Conservation (phyloP, 2,113 vertebrate genomes). For the Peucedramus taeniatus region DNA sequence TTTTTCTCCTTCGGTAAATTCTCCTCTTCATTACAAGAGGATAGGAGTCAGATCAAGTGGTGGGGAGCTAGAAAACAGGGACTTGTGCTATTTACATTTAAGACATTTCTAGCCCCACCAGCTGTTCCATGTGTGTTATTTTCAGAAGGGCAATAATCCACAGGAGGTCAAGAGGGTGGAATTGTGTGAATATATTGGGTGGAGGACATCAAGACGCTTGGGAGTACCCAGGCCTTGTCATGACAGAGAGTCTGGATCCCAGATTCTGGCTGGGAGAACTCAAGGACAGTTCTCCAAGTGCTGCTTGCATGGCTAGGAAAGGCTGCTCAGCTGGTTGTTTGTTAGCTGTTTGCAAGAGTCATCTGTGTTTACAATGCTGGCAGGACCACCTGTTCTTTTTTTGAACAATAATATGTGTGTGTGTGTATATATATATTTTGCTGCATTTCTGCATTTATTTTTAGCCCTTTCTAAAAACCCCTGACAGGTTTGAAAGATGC, state of each 20-base stretch:
- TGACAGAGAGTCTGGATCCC: background rate
- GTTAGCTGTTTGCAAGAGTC: background rate
- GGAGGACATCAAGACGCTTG: background rate
- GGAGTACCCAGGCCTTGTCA: background rate
- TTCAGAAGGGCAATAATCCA: constrained; percentile 69
- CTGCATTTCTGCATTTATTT: constrained; percentile 58
- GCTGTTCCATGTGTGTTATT: constrained; percentile 70
- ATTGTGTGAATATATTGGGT: constrained; percentile 50
- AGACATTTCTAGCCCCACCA: constrained; percentile 57
- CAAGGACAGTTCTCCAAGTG: background rate
- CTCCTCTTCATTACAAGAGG: background rate
- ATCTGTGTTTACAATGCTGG: constrained; percentile 2
- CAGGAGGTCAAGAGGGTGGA: constrained; percentile 43
- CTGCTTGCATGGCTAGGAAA: background rate
- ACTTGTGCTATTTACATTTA: constrained; percentile 58
- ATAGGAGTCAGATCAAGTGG: background rate
- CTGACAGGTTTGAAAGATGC: constrained; percentile 40
- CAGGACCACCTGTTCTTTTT: constrained; percentile 38
- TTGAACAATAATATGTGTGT: background rate
- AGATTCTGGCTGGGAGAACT: background rate
- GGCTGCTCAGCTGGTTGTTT: background rate
- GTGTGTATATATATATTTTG: background rate
- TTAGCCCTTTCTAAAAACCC: constrained; percentile 30
- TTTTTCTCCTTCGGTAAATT: background rate
- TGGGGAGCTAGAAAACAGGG: background rate